Conservation (phyloP, 1,140 invertebrate genomes). For the Piezodorus guildinii region DNA sequence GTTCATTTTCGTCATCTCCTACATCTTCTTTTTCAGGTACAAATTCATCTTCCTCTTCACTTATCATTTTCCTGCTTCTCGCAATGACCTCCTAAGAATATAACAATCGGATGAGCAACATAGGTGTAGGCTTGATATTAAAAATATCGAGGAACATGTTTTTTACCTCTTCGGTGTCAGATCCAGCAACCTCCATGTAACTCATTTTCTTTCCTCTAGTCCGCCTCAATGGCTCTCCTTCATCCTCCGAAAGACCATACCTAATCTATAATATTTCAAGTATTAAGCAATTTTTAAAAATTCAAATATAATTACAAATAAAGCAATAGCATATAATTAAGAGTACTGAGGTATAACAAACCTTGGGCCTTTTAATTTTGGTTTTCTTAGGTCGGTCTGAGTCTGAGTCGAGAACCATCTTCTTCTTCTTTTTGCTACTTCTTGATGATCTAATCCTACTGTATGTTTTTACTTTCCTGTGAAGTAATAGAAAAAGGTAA, state of each 20-base stretch:
- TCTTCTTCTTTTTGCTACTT: slow-evolving; percentile 34
- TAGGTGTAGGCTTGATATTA: neutral
- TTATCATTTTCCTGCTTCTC: slow-evolving; percentile 19
- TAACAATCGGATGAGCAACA: neutral
- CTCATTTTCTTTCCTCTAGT: slow-evolving; percentile 58
- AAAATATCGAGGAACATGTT: slow-evolving; percentile 12
- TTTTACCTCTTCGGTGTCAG: slow-evolving; percentile 52
- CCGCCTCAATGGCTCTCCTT: slow-evolving; percentile 32
- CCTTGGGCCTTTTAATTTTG: slow-evolving; percentile 24
- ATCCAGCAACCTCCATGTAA: slow-evolving; percentile 53
- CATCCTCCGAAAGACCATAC: slow-evolving; percentile 43
- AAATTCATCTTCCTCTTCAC: slow-evolving; percentile 28
- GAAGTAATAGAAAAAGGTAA: neutral
- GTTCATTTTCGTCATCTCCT: slow-evolving; percentile 15
- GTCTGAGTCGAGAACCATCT: slow-evolving; percentile 27
- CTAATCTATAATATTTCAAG: slow-evolving; percentile 34
- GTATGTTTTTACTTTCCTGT: slow-evolving; percentile 8
- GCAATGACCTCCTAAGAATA: slow-evolving; percentile 22
- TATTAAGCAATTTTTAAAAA: no score
- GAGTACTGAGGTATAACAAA: neutral
- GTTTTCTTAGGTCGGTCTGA: slow-evolving; percentile 21
- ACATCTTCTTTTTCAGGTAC: slow-evolving; percentile 12
- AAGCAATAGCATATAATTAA: neutral
- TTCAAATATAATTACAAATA: neutral
- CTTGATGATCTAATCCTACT: neutral